Percentiles rank a stretch among this genome's conserved stretches.
phyloP scores from a whole-genome alignment of 2,888 invertebrate genomes.

The Agapostemon virescens region DNA sequence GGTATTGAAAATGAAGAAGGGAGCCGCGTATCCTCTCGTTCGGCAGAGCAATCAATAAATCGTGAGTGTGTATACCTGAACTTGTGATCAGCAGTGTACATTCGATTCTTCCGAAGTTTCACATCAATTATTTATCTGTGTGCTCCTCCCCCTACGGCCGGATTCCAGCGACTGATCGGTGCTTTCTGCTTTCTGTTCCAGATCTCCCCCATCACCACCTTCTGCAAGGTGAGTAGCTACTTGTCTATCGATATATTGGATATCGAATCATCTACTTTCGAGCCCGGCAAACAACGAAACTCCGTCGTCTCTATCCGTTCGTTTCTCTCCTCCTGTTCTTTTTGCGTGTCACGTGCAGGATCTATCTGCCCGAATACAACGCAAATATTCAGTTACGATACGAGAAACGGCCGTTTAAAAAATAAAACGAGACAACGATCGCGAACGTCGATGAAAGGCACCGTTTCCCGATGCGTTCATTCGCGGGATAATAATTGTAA shows the following conservation, averaged over 20 bases:
- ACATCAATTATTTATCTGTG: slow-evolving; percentile 46
- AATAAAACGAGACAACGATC: neutral
- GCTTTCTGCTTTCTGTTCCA: slow-evolving; percentile 82
- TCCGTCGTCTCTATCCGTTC: neutral
- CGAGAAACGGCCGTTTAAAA: neutral
- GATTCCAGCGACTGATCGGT: slow-evolving; percentile 44
- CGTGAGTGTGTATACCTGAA: neutral
- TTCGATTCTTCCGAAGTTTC: neutral
- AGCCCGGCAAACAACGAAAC: slow-evolving; percentile 1
- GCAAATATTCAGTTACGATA: slow-evolving; percentile 19
- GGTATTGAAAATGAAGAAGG: neutral
- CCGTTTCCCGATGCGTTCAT: neutral
- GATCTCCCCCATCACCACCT: slow-evolving; percentile 93
- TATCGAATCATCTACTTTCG: slow-evolving; percentile 28
- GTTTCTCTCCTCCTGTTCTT: slow-evolving; percentile 3
- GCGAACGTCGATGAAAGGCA: neutral
- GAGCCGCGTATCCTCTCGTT: neutral
- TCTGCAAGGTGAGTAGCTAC: slow-evolving; percentile 88
- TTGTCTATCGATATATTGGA: slow-evolving; percentile 37
- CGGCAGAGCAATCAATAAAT: neutral
- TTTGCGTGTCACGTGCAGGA: slow-evolving; percentile 1
- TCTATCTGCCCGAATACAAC: neutral
- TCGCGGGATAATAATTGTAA: neutral
- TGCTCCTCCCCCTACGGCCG: neutral
- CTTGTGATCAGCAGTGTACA: neutral